A percentile compares a stretch with the other conserved stretches of the same genome.
These are phyloP conservation scores for Pollimyrus isidori DNA, from an alignment of 2,113 vertebrate genomes.

Conservation along the genomic window DNA sequence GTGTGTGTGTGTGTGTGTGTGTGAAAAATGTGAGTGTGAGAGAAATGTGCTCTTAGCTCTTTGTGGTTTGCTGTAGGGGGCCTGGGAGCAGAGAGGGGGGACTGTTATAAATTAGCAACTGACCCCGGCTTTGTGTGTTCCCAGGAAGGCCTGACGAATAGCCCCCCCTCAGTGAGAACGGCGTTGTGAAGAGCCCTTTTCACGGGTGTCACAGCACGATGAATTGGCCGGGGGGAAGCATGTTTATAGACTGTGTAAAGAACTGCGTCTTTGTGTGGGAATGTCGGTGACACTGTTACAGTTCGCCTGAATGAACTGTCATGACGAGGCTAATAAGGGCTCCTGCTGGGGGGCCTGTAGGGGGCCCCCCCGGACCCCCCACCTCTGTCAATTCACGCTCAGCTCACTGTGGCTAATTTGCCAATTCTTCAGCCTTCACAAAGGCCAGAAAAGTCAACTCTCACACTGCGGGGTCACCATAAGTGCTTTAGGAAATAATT, in stretches of 20 bases:
- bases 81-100: slow-evolving; percentile 58
- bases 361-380: slow-evolving; percentile 64
- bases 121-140: slow-evolving; percentile 59
- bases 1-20: slow-evolving; percentile 5
- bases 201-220: slow-evolving; percentile 65
- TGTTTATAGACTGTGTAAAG: slow-evolving; percentile 91
- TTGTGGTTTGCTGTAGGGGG: slow-evolving; percentile 47
- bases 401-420: slow-evolving; percentile 82
- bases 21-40: slow-evolving; percentile 12
- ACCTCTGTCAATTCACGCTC: slow-evolving; percentile 75
- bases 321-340: slow-evolving; percentile 74
- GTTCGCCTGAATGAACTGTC: slow-evolving; percentile 80
- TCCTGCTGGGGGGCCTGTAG: slow-evolving; percentile 53
- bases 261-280: slow-evolving; percentile 81
- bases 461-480: slow-evolving; percentile 73
- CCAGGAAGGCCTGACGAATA: slow-evolving; percentile 46
- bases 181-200: slow-evolving; percentile 60
- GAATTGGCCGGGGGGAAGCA: slow-evolving; percentile 72
- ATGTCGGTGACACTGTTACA: slow-evolving; percentile 78
- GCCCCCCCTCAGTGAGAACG: slow-evolving; percentile 51
- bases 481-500: slow-evolving; percentile 85
- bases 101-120: slow-evolving; percentile 65
- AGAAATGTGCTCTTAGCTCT: slow-evolving; percentile 34
- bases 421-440: slow-evolving; percentile 71
- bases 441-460: slow-evolving; percentile 78